A percentile compares a stretch with the other conserved stretches of the same genome.
Conservation (phyloP, 2,888 invertebrate species). For the Hyposoter dolosus region DNA sequence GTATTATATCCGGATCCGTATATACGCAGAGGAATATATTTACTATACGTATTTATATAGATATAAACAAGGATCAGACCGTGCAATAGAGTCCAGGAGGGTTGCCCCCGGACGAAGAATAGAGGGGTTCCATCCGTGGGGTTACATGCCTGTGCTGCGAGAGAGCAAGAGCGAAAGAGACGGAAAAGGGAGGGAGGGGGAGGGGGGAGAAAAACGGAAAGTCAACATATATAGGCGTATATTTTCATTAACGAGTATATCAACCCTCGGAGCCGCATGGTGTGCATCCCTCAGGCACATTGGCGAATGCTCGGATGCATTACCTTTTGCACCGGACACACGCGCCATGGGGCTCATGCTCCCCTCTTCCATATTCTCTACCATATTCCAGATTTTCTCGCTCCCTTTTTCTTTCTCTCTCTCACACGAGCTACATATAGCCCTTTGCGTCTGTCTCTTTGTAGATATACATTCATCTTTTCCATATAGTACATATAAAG, state of each 20-base stretch:
- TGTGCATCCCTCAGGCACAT: slow-evolving; percentile 66
- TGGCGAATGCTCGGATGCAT: slow-evolving; percentile 67
- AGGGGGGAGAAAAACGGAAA: slow-evolving; percentile 39
- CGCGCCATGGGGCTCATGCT: slow-evolving; percentile 51
- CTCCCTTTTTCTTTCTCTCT: slow-evolving; percentile 65
- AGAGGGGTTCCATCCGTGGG: slow-evolving; percentile 41
- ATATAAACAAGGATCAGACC: slow-evolving; percentile 38
- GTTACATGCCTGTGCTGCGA: slow-evolving; percentile 25
- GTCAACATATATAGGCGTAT: slow-evolving; percentile 69
- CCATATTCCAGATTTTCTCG: slow-evolving; percentile 46
- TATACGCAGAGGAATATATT: background rate
- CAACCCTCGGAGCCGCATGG: slow-evolving; percentile 67
- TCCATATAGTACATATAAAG: background rate
- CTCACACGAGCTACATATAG: slow-evolving; percentile 21
- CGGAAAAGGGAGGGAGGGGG: slow-evolving; percentile 12
- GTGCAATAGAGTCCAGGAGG: slow-evolving; percentile 28
- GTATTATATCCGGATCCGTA: background rate
- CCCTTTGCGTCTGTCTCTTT: background rate
- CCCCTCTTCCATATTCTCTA: slow-evolving; percentile 53
- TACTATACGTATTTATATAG: slow-evolving; percentile 29
- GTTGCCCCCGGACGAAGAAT: slow-evolving; percentile 25
- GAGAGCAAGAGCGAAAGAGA: slow-evolving; percentile 11
- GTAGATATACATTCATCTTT: slow-evolving; percentile 1
- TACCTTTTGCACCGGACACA: slow-evolving; percentile 65
- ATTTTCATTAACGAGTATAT: slow-evolving; percentile 75